Evolutionary conservation across 2,113 vertebrate genomes (phyloP).

Genomic region (Pachypanchax playfairii): DNA sequence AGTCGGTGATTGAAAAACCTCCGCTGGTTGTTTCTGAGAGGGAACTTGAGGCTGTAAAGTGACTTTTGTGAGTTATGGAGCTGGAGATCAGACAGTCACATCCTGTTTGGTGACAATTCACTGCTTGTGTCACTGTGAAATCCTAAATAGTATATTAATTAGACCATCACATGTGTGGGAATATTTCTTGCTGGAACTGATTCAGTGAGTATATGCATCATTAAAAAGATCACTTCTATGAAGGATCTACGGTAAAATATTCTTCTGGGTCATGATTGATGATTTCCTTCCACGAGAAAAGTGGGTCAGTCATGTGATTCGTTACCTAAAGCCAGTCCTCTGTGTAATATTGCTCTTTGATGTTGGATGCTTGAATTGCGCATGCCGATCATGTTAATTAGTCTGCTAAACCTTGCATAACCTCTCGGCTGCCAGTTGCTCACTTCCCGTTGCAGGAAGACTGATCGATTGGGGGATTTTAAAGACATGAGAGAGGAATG

Average conservation of each 20-base stretch:
- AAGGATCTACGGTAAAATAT: slow-evolving; percentile 7
- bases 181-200: slow-evolving; percentile 6
- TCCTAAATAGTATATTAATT: not conserved
- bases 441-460: slow-evolving; percentile 46
- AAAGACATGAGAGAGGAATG: slow-evolving; percentile 21
- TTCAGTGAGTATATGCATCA: slow-evolving; percentile 10
- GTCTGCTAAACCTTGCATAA: slow-evolving; percentile 6
- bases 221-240: slow-evolving; percentile 14
- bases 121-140: no score
- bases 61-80: slow-evolving; percentile 10
- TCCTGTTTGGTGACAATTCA: slow-evolving; percentile 21
- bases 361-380: slow-evolving; percentile 5
- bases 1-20: slow-evolving; percentile 2
- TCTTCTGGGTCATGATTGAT: slow-evolving; percentile 30
- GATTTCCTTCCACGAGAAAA: slow-evolving; percentile 34
- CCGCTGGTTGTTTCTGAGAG: slow-evolving; percentile 9
- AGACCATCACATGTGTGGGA: not conserved
- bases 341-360: slow-evolving; percentile 25
- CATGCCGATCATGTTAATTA: slow-evolving; percentile 22
- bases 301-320: slow-evolving; percentile 24
- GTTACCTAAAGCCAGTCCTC: slow-evolving; percentile 7
- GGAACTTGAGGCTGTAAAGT: not conserved
- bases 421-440: slow-evolving; percentile 19
- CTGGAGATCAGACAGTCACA: slow-evolving; percentile 25
- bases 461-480: slow-evolving; percentile 35